Conservation (phyloP, 2,113 vertebrate genomes). For the Nesoenas mayeri region DNA sequence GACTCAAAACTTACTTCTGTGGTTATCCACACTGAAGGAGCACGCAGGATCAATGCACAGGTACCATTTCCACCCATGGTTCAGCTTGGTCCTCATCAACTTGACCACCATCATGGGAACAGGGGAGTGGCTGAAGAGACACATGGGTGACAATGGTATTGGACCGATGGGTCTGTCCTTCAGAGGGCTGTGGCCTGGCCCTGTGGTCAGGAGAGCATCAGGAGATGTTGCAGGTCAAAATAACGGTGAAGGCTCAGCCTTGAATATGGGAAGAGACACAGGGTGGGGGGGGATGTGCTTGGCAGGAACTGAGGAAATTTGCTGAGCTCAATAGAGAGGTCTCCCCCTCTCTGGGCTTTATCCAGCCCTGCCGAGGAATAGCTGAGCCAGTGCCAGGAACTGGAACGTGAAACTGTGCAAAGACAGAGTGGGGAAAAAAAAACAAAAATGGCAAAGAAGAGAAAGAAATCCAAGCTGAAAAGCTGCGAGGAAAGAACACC, state of each 20-base stretch:
- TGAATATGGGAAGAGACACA: neutral
- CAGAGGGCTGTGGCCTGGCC: neutral
- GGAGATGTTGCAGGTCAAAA: neutral
- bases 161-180: neutral
- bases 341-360: neutral
- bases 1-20: neutral
- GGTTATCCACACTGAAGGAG: neutral
- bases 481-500: neutral
- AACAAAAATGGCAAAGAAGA: neutral
- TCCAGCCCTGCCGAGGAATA: conserved; percentile 9
- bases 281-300: neutral
- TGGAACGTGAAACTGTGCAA: conserved; percentile 13
- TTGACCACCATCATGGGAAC: fast-evolving
- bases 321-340: neutral
- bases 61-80: neutral
- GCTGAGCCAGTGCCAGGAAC: neutral
- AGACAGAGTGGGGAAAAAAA: neutral
- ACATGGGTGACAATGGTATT: neutral
- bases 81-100: neutral
- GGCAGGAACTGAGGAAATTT: neutral
- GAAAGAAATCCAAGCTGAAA: neutral
- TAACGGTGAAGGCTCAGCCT: neutral
- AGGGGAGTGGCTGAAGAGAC: neutral
- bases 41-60: fast-evolving
- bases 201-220: neutral